These are phyloP conservation scores for Venturia canescens DNA, from an alignment of 1,140 invertebrate genomes.

Conservation along the genomic window DNA sequence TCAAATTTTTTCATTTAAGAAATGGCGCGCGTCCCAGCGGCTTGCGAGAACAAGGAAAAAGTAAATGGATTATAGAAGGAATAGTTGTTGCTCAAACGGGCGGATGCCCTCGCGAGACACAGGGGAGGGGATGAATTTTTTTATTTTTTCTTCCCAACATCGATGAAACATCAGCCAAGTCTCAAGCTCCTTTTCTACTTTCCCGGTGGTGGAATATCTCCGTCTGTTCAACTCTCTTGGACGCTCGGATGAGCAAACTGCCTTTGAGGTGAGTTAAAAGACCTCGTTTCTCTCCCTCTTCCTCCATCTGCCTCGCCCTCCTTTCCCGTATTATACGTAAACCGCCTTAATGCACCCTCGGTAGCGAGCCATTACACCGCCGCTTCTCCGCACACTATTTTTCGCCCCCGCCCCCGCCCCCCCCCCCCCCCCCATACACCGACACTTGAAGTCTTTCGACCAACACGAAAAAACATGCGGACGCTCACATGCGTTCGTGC, in stretches of 20 bases:
- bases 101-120: background rate
- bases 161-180: constrained; percentile 16
- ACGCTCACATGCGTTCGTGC: background rate
- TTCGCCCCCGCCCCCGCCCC: background rate
- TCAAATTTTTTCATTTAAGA: constrained; percentile 33
- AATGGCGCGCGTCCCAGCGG: background rate
- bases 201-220: background rate
- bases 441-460: constrained; percentile 29
- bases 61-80: background rate
- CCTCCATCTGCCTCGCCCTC: background rate
- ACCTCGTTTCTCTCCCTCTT: constrained; percentile 49
- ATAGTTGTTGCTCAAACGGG: background rate
- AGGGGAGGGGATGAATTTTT: background rate
- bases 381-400: constrained; percentile 24
- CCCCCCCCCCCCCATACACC: constrained; percentile 17
- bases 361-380: constrained; percentile 42
- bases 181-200: constrained; percentile 21
- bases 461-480: constrained; percentile 18
- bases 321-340: constrained; percentile 54
- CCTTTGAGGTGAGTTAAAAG: constrained; percentile 48
- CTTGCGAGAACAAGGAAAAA: background rate
- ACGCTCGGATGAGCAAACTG: constrained; percentile 37
- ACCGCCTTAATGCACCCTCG: constrained; percentile 61
- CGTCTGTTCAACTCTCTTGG: background rate
- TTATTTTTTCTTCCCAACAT: background rate